Evolutionary conservation across 1,140 invertebrate species (phyloP).

Genomic region (Drosophila gunungcola): DNA sequence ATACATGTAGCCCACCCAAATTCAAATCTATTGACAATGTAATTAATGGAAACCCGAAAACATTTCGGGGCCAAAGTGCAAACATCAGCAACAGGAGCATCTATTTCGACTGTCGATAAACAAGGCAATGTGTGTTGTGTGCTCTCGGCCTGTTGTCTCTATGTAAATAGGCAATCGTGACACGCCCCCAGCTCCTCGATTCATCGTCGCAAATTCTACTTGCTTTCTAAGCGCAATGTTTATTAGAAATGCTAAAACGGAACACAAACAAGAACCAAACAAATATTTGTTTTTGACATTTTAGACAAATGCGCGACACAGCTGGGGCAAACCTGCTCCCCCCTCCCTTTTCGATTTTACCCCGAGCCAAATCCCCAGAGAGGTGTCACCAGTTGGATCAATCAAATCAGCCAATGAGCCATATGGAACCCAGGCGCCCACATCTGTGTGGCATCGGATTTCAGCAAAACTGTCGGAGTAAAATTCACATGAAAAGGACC

Average conservation of each 20-base stretch:
- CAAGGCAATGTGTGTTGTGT: conserved; percentile 9
- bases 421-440: conserved; percentile 38
- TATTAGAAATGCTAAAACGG: conserved; percentile 52
- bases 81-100: conserved; percentile 34
- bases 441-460: conserved; percentile 42
- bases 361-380: conserved; percentile 1
- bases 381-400: conserved; percentile 68
- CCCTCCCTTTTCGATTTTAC: not conserved
- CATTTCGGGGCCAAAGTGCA: conserved; percentile 43
- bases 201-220: conserved; percentile 20
- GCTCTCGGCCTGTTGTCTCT: conserved; percentile 13
- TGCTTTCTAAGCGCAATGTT: conserved; percentile 44
- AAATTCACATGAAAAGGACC: conserved; percentile 43
- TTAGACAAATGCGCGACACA: conserved; percentile 63
- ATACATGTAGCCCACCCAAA: conserved; percentile 7
- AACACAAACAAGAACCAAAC: conserved; percentile 55
- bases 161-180: conserved; percentile 49
- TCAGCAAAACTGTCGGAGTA: conserved; percentile 37
- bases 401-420: conserved; percentile 64
- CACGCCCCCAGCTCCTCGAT: conserved; percentile 33
- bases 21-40: conserved; percentile 67
- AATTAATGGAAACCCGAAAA: conserved; percentile 61
- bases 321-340: conserved; percentile 11
- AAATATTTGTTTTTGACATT: conserved; percentile 75
- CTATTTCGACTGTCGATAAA: conserved; percentile 30